A percentile compares a stretch with the other conserved stretches of the same genome.
Evolutionary conservation across 2,113 vertebrate species (phyloP).

Genomic region (Macrotus californicus): DNA sequence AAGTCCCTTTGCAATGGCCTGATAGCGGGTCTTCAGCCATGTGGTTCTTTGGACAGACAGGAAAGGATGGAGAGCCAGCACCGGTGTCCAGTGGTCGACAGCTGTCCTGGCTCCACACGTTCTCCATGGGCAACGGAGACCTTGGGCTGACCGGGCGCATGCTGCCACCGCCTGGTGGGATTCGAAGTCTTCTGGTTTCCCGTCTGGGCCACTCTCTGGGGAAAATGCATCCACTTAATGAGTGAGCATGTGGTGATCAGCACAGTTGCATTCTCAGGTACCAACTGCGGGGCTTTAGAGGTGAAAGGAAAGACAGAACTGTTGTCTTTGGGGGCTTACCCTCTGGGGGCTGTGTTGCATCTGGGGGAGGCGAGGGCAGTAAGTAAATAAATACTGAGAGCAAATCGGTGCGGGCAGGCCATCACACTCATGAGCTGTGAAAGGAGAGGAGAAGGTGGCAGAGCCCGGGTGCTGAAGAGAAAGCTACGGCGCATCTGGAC

Average conservation of each 20-base stretch:
- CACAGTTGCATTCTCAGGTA: accelerated
- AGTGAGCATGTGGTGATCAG: accelerated
- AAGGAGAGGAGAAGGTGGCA: background rate
- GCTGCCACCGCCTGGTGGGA: conserved; percentile 16
- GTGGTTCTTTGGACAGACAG: background rate
- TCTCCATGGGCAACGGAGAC: accelerated
- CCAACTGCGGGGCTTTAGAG: too few relatives aligned
- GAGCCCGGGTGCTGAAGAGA: background rate
- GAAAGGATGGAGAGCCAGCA: background rate
- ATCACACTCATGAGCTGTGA: background rate
- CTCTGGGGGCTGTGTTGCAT: background rate
- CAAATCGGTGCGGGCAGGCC: accelerated
- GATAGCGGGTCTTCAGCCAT: background rate
- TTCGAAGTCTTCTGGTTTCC: background rate
- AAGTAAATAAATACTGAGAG: background rate
- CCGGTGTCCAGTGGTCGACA: accelerated
- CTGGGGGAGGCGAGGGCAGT: background rate
- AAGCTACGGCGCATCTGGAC: background rate
- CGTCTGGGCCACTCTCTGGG: accelerated
- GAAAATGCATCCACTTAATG: background rate
- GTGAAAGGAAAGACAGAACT: background rate
- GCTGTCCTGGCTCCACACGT: accelerated
- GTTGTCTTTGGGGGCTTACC: background rate
- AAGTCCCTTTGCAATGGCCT: background rate
- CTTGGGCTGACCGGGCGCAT: background rate